phyloP scores from a whole-genome alignment of 1,140 invertebrate species.

The Tetramorium alpestre region DNA sequence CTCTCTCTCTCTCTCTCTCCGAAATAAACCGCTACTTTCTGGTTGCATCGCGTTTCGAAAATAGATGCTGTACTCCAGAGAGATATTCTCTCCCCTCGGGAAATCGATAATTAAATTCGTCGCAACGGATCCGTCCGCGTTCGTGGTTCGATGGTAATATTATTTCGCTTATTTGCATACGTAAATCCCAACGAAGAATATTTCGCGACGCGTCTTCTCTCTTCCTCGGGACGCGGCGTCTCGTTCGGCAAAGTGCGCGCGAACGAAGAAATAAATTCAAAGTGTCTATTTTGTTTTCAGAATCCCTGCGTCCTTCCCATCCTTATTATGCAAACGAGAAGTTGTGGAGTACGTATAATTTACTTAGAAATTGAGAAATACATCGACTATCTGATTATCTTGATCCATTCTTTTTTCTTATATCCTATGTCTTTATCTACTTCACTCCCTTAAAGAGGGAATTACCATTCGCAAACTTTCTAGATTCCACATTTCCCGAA shows the following conservation, averaged over 20 bases:
- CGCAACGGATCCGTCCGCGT: conserved; percentile 18
- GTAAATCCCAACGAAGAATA: conserved; percentile 22
- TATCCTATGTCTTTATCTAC: no score
- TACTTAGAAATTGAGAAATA: neutral
- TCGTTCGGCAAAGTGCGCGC: neutral
- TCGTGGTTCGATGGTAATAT: conserved; percentile 51
- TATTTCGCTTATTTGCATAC: conserved; percentile 51
- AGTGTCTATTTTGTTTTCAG: neutral
- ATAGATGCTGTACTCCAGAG: conserved; percentile 6
- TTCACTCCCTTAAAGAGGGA: neutral
- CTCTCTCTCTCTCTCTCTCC: neutral
- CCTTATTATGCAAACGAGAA: neutral
- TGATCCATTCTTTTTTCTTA: neutral
- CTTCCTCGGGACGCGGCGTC: neutral
- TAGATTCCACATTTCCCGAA: neutral
- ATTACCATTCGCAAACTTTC: neutral
- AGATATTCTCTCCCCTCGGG: conserved; percentile 8
- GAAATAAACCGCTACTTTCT: conserved; percentile 32
- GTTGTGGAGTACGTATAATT: neutral
- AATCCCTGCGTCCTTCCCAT: neutral
- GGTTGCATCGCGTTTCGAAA: conserved; percentile 26
- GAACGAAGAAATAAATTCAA: conserved; percentile 44
- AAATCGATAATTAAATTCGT: conserved; percentile 57
- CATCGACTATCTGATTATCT: neutral
- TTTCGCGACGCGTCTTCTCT: neutral